Percentiles rank a stretch among this genome's conserved stretches.
phyloP scores from a whole-genome alignment of 2,113 vertebrate genomes.

The Semicossyphus pulcher region DNA sequence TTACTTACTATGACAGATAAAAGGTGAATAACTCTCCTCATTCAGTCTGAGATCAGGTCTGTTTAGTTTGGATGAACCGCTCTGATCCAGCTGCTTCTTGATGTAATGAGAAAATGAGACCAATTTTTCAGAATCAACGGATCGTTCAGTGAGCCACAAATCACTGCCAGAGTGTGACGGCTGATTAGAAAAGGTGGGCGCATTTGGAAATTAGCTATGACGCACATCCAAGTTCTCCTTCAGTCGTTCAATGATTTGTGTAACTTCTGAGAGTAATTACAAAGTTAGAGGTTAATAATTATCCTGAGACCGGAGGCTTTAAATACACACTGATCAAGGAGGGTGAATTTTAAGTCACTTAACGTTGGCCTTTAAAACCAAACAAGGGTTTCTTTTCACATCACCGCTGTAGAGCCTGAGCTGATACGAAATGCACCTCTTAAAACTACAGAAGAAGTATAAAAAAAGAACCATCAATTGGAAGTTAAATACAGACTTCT shows the following conservation, averaged over 20 bases:
- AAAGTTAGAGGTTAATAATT: conserved; percentile 42
- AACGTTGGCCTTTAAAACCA: conserved; percentile 4
- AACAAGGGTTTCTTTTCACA: background rate
- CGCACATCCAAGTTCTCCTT: conserved; percentile 36
- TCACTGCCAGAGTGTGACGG: conserved; percentile 9
- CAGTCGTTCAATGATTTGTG: conserved; percentile 11
- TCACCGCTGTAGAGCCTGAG: no score
- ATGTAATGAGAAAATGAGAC: conserved; percentile 24
- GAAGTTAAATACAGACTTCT: no score
- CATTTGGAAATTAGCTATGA: conserved; percentile 43
- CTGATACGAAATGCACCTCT: no score
- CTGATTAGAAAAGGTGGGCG: conserved; percentile 3
- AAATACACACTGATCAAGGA: background rate
- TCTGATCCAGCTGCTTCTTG: conserved; percentile 22
- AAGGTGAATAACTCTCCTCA: background rate
- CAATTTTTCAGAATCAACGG: conserved; percentile 26
- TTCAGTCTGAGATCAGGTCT: background rate
- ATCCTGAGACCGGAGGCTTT: conserved; percentile 18
- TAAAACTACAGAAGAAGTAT: no score
- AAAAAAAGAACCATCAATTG: no score
- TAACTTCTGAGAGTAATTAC: conserved; percentile 27
- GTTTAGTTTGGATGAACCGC: conserved; percentile 9
- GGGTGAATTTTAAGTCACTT: background rate
- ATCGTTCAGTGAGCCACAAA: conserved; percentile 15
- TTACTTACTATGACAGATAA: background rate